Evolutionary conservation across 2,797 vertebrate genomes (phyloP), one percentile per base, ranked within the genome.

Genomic region (Sebastes aleutianus): DNA sequence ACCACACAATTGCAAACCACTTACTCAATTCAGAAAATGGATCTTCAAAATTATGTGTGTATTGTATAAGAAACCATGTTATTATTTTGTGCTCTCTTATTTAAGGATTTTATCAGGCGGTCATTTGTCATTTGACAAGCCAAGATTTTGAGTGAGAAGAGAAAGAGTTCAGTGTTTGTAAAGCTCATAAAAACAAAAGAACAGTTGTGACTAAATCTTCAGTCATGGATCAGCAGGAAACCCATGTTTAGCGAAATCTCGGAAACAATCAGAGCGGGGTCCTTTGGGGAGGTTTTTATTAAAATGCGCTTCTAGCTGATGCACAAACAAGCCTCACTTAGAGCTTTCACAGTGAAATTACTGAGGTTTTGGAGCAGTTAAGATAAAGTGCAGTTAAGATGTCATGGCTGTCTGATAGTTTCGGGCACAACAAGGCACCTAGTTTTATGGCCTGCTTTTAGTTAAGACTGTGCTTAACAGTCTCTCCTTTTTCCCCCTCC

Each of bases 301-400:
- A 56, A 87, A 88, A 82, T 74, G 53, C 9, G 58, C 67, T 71
- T 65, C 27, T 5, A 80, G 79, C 71, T 64, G 83, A 86, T 56
- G 59, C 82, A 56, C 82, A 75, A 82, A 77, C 69, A 63, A 24
- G 57, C 72, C 76, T 80, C 70, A 3, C 67, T 75, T 63, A 82
- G 76, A 72, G 70, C 73, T 61, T 57, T 82, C 74, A 57, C 14
- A 14, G 69, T 32, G 66, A 79, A 90, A 88, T 75, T 10, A 76
- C 32, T 54, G 47, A 79, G 76, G 65, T 66, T 89, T 79, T 67
- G 71, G 54, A 29, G 85, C 59, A 78, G 79, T 90, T 86, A 70
- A 70, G 78, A 84, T 89, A 78, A 88, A 87, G 78, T 62, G 67
- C 70, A 64, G 68, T 93, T 90, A 83, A 90, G 86, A 83, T 88